Evolutionary conservation across 35 echinoderm and acorn worm genomes (phyloP), one percentile per base, ranked within the genome.

Genomic region (Stichopus chloronotus): DNA sequence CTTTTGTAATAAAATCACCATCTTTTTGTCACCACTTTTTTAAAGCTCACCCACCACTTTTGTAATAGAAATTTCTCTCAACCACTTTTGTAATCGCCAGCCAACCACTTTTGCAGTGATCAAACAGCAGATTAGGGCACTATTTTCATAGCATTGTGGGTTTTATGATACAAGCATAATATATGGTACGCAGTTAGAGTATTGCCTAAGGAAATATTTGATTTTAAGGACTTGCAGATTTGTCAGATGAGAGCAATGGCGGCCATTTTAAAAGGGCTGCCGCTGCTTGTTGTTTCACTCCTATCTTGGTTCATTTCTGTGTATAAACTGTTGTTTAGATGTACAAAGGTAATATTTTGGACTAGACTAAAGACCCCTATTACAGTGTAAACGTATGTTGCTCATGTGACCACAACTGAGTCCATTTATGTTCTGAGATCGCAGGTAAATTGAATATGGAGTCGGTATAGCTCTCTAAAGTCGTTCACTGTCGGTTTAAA

Each of bases 241-340:
- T 11, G 72, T 76, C 72, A 8, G 24, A 0, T 76, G 72, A 76
- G 13, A 76, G 72, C 9, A 76, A 76, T 76, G 72, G 72, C 13
- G 72, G 72, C 72, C 72, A 16, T 76, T 76, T 76, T 16, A 76
- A 76, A 76, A 76, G 72, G 13, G 72, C 72, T 24, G 8, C 72
- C 72, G 13, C 72, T 76, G 72, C 9, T 76, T 76, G 72, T 76
- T 76, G 72, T 24, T 76, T 76, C 72, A 76, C 72, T 24, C 72
- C 17, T 76, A 76, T 76, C 9, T 76, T 8, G 72, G 8, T 76
- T 76, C 13, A 76, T 76, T 8, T 76, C 13, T 76, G 13, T 76
- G 72, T 76, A 16, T 76, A 16, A 76, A 76, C 72, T 76, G 13
- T 76, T 76, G 72, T 8, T 76, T 16, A 5, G 72, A 0, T 7